These are phyloP conservation scores for Lysandra bellargus DNA, from an alignment of 2,888 invertebrate species.

Conservation along the genomic window DNA sequence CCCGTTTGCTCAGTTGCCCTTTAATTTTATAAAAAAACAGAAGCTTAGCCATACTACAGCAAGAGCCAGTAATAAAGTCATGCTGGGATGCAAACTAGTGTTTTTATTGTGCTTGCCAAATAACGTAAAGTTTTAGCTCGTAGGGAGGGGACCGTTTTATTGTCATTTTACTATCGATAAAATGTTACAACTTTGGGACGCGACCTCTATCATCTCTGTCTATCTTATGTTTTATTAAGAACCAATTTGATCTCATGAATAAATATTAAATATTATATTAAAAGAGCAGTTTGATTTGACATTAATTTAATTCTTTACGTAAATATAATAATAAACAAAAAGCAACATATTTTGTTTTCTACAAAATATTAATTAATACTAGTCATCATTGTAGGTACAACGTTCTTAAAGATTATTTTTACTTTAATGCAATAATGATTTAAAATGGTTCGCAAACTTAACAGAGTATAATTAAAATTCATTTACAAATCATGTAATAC, in stretches of 20 bases:
- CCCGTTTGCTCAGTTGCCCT: neutral
- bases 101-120: conserved; percentile 29
- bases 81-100: conserved; percentile 18
- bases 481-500: no score
- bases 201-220: neutral
- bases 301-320: no score
- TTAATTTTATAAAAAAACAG: neutral
- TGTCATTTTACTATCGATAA: neutral
- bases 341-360: no score
- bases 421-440: no score
- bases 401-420: no score
- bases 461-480: no score
- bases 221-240: neutral
- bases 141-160: conserved; percentile 2
- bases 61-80: neutral
- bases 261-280: no score
- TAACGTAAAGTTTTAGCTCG: conserved; percentile 9
- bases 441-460: no score
- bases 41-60: neutral
- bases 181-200: conserved; percentile 2
- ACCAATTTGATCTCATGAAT: neutral
- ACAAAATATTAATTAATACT: no score
- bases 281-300: no score
- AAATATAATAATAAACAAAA: no score
- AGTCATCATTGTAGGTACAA: no score